phyloP scores from a whole-genome alignment of 2,888 invertebrate genomes.

The Chymomyza procnemis region DNA sequence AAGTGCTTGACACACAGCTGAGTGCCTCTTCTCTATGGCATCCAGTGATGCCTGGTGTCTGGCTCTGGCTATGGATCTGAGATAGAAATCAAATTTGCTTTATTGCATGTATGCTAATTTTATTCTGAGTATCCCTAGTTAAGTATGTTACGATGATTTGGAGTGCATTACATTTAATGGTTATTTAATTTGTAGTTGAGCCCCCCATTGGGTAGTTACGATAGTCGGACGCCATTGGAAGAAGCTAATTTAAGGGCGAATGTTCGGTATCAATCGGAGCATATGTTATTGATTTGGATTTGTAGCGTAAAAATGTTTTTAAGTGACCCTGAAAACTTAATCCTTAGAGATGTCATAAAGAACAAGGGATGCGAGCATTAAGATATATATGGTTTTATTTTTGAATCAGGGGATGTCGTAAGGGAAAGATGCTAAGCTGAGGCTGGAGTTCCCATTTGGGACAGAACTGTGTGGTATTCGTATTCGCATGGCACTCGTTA shows the following conservation, averaged over 20 bases:
- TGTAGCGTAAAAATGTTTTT: no score
- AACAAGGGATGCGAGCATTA: not conserved
- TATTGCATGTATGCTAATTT: slow-evolving; percentile 74
- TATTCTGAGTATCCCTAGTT: slow-evolving; percentile 29
- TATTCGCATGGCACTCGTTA: no score
- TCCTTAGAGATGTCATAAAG: not conserved
- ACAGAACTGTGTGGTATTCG: no score
- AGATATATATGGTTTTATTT: not conserved
- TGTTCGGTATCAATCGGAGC: not conserved
- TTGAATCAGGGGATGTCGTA: not conserved
- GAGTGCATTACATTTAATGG: slow-evolving; percentile 50
- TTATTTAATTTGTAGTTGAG: slow-evolving; percentile 53
- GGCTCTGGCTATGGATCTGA: slow-evolving; percentile 15
- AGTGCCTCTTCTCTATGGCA: slow-evolving; percentile 50
- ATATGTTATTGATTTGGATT: not conserved
- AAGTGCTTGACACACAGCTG: slow-evolving; percentile 68
- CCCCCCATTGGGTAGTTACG: slow-evolving; percentile 26
- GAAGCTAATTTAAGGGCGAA: not conserved
- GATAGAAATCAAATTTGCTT: slow-evolving; percentile 77
- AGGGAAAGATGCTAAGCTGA: no score
- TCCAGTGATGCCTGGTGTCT: slow-evolving; percentile 12
- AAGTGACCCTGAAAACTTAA: not conserved
- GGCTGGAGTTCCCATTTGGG: no score
- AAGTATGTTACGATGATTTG: slow-evolving; percentile 11
- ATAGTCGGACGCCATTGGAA: not conserved